phyloP scores from a whole-genome alignment of 2,113 vertebrate genomes.

The Gasterosteus nipponicus region DNA sequence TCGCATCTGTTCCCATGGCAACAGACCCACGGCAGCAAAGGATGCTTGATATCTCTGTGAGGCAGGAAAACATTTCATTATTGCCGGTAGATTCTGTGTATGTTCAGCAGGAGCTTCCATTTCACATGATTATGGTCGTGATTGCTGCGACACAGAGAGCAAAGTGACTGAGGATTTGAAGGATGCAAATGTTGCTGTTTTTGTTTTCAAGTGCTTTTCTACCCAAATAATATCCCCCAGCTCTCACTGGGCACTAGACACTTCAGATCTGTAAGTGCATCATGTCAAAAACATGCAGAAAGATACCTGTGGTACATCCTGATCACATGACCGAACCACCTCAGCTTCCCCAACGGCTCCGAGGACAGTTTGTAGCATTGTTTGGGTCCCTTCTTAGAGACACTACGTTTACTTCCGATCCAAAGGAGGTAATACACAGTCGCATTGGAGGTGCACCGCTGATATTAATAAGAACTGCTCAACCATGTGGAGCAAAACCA shows the following conservation, averaged over 20 bases:
- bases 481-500: too few species aligned
- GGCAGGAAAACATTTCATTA: constrained; percentile 7
- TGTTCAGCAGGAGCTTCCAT: not conserved
- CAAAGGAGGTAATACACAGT: too few species aligned
- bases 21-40: constrained; percentile 8
- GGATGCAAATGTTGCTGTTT: not conserved
- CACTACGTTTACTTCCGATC: too few species aligned
- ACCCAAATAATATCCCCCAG: not conserved
- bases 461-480: too few species aligned
- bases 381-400: too few species aligned
- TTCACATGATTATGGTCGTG: constrained; percentile 15
- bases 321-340: not conserved
- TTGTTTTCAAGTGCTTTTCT: not conserved
- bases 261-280: not conserved
- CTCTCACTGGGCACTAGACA: not conserved
- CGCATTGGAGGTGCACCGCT: too few species aligned
- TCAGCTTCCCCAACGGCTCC: not conserved
- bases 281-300: not conserved
- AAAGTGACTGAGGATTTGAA: not conserved
- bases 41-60: constrained; percentile 6
- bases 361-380: too few species aligned
- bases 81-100: constrained; percentile 14
- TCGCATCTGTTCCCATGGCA: constrained; percentile 49
- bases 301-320: not conserved
- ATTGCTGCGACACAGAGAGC: constrained; percentile 5